Conservation (phyloP, 1,140 invertebrate species). For the Pteromalus puparum region DNA sequence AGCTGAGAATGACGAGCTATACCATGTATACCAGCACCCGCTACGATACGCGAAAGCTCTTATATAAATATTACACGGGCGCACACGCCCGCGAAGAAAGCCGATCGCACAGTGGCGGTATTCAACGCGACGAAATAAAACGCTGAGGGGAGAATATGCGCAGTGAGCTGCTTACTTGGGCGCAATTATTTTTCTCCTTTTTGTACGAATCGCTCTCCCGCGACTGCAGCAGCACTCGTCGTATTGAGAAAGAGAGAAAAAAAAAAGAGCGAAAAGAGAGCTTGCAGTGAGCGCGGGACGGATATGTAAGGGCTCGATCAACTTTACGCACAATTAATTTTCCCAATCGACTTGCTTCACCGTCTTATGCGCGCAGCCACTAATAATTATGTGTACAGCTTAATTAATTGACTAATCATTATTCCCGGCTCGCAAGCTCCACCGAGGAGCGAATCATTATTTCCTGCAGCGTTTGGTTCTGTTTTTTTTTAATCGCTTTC, state of each 20-base stretch:
- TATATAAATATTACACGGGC: neutral
- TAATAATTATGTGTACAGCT: constrained; percentile 71
- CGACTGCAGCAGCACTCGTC: neutral
- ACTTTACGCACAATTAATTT: constrained; percentile 76
- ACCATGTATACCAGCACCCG: constrained; percentile 49
- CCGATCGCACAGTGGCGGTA: too few species aligned
- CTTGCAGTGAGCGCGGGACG: constrained; percentile 15
- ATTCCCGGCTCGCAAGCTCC: constrained; percentile 61
- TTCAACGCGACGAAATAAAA: neutral
- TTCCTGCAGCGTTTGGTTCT: constrained; percentile 54
- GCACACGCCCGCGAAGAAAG: neutral
- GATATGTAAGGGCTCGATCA: constrained; percentile 29
- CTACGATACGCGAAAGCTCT: neutral
- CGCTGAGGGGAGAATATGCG: neutral
- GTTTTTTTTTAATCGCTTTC: constrained; percentile 57
- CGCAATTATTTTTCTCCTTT: constrained; percentile 48
- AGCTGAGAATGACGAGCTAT: constrained; percentile 68
- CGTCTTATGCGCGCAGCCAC: constrained; percentile 27
- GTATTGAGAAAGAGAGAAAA: neutral
- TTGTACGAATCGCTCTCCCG: neutral
- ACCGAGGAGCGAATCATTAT: constrained; percentile 65
- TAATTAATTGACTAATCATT: constrained; percentile 76
- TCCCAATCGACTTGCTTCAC: constrained; percentile 9
- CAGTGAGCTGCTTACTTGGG: constrained; percentile 19
- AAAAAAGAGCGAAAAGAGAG: constrained; percentile 25